Evolutionary conservation across 2,113 vertebrate species (phyloP).

Genomic region (Chinchilla lanigera): DNA sequence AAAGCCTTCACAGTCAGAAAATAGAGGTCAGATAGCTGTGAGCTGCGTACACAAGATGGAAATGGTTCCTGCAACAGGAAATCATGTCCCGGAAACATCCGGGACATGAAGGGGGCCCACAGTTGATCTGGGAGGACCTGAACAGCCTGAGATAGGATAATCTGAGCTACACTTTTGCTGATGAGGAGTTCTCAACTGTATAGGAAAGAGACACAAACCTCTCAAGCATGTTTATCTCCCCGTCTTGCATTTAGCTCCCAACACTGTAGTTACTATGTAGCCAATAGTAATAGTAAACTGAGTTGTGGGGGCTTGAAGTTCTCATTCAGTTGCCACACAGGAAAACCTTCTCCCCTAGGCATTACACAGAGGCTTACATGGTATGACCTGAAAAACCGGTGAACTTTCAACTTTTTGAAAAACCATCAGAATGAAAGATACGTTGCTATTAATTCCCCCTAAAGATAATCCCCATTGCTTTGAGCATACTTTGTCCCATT

Average conservation of each 20-base stretch:
- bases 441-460: background rate
- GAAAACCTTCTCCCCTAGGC: background rate
- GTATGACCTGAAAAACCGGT: background rate
- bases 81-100: background rate
- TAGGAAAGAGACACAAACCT: background rate
- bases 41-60: background rate
- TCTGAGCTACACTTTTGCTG: background rate
- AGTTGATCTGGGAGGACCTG: background rate
- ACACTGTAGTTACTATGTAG: background rate
- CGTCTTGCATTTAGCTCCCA: background rate
- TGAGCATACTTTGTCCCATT: background rate
- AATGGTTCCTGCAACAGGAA: background rate
- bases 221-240: background rate
- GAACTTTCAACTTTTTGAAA: background rate
- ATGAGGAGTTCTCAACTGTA: background rate
- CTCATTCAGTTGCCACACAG: background rate
- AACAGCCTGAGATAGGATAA: background rate
- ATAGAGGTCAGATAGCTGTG: background rate
- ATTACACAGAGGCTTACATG: background rate
- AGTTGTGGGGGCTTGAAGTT: background rate
- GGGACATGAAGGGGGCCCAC: background rate
- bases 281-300: background rate
- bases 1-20: background rate
- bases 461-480: background rate
- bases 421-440: background rate